phyloP scores from a whole-genome alignment of 2,113 vertebrate genomes.

The Dipodomys spectabilis region DNA sequence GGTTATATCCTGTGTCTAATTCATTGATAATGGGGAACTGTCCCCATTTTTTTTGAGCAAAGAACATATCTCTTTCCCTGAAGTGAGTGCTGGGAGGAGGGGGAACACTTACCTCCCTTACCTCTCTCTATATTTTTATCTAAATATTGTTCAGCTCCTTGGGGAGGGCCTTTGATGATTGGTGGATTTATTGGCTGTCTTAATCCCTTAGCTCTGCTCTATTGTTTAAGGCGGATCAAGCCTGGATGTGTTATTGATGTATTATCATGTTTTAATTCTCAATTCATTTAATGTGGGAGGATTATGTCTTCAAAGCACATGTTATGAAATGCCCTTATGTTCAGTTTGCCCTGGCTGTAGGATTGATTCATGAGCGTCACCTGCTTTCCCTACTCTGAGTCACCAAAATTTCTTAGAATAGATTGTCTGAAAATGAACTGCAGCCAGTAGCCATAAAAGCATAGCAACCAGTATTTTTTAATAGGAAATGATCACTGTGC shows the following conservation, averaged over 20 bases:
- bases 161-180: neutral
- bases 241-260: neutral
- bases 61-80: neutral
- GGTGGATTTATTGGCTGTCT: neutral
- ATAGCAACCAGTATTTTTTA: neutral
- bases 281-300: neutral
- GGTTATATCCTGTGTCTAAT: conserved; percentile 3
- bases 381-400: conserved; percentile 39
- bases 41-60: neutral
- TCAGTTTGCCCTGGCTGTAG: neutral
- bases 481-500: neutral
- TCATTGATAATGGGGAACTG: neutral
- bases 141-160: neutral
- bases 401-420: conserved; percentile 69
- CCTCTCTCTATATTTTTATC: neutral
- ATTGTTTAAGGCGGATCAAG: neutral
- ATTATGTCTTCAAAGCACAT: neutral
- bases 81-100: conserved; percentile 11
- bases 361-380: conserved; percentile 10
- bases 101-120: neutral
- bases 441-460: neutral
- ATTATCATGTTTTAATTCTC: conserved; percentile 6
- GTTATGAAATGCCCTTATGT: conserved; percentile 25
- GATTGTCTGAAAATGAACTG: neutral
- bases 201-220: neutral